Evolutionary conservation across 2,888 invertebrate genomes (phyloP).

Genomic region (Calephelis perditalis): DNA sequence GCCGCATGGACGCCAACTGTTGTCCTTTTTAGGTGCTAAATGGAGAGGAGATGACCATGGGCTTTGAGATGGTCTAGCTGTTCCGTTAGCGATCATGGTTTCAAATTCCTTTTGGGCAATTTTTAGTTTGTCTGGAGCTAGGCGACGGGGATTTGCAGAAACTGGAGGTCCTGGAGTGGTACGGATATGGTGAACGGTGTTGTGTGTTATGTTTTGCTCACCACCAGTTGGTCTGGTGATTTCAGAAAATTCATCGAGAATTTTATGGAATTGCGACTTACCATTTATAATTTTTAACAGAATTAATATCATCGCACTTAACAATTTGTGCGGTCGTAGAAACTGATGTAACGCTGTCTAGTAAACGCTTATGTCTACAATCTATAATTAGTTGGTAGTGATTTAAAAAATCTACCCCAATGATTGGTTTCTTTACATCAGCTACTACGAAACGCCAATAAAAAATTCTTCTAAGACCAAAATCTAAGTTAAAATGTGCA

Average conservation of each 20-base stretch:
- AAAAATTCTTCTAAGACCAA: conserved; percentile 13
- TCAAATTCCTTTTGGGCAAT: background rate
- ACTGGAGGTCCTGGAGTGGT: background rate
- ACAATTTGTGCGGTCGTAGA: background rate
- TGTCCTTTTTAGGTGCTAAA: background rate
- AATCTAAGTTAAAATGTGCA: conserved; percentile 15
- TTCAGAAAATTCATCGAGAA: background rate
- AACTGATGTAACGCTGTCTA: background rate
- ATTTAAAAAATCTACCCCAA: background rate
- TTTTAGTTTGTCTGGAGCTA: background rate
- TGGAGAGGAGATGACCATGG: background rate
- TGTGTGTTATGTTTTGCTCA: background rate
- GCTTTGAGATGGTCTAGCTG: background rate
- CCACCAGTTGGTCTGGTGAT: background rate
- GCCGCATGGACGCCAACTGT: background rate
- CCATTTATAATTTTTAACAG: background rate
- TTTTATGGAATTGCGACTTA: background rate
- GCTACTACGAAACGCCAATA: conserved; percentile 16
- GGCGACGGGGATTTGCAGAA: background rate
- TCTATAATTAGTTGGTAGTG: background rate
- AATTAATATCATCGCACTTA: background rate
- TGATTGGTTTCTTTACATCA: conserved; percentile 3
- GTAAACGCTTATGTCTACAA: background rate
- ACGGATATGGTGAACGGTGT: background rate
- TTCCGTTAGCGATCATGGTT: background rate